Evolutionary conservation across 2,797 vertebrate genomes (phyloP), one percentile per base, ranked within the genome.

Genomic region (Bovichtus diacanthus): DNA sequence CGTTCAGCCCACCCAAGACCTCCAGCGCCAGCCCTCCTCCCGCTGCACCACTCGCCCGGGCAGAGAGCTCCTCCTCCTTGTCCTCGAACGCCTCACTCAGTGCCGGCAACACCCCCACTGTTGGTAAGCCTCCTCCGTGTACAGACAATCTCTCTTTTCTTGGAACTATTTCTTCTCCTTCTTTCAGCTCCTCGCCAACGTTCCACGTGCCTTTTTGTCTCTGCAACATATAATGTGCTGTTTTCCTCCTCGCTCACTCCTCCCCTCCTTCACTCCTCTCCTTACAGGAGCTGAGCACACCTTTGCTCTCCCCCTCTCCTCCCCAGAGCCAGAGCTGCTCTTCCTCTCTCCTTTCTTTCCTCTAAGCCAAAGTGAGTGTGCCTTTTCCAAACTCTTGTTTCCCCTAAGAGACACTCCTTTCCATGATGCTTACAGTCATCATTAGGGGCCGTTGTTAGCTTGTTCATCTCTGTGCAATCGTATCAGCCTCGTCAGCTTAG

Each of bases 61-160:
- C 97, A 3, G 98, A 99, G 90, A 99, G 98, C 90, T 97, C 97
- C 74, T 99, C 98, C 34, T 99, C 98, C 41, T 94, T 99, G 92
- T 99, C 98, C 18, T 99, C 97, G 0, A 97, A 96, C 43, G 94
- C 97, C 72, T 99, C 98, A 0, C 89, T 98, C 49, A 99, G 97
- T 81, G 96, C 98, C 56, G 96, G 95, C 83, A 99, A 98, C 92
- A 99, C 97, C 67, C 98, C 98, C 61, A 98, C 98, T 38, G 94
- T 99, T 19, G 98, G 98, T 99, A 92, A 94, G 84, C 29, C 10
- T 44, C 31, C 46, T 49, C 34, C 6, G 0, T 19, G 4, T 44
- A 2, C 10, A 25, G 1, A 63, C 0, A 29, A 13, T 16, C 25
- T 60, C 49, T 56, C 9, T 31, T 69, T 61, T n/a, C 16, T 31